phyloP scores from a whole-genome alignment of 2,797 vertebrate genomes.

The Enteromius paludinosus region DNA sequence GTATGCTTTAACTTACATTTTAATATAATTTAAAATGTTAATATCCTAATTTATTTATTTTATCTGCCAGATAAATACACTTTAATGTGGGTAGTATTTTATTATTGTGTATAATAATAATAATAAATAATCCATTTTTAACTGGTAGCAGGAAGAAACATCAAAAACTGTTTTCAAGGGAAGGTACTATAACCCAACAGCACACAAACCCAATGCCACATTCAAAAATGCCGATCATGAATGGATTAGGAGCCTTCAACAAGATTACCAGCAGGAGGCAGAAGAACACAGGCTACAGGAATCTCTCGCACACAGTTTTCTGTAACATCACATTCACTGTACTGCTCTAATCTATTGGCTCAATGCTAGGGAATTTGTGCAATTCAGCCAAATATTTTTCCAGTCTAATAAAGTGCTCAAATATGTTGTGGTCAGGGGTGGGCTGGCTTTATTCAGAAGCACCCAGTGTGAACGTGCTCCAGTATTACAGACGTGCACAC shows the following conservation, averaged over 20 bases:
- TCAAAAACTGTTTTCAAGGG: background rate
- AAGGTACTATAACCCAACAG: background rate
- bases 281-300: slow-evolving; percentile 7
- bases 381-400: slow-evolving; percentile 47
- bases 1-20: background rate
- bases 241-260: slow-evolving; percentile 4
- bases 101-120: background rate
- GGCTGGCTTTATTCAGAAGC: background rate
- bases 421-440: slow-evolving; percentile 39
- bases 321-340: background rate
- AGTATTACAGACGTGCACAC: background rate
- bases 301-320: background rate
- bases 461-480: background rate
- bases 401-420: slow-evolving; percentile 37
- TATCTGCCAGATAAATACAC: background rate
- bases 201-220: background rate
- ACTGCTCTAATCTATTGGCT: slow-evolving; percentile 27
- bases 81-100: background rate
- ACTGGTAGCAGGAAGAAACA: background rate
- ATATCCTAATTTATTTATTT: background rate
- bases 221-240: background rate
- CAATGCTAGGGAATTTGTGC: slow-evolving; percentile 42
- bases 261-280: slow-evolving; percentile 46
- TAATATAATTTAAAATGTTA: background rate
- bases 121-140: background rate